A percentile compares a stretch with the other conserved stretches of the same genome.
Evolutionary conservation across 2,888 invertebrate species (phyloP).

Genomic region (Melinopterus prodromus): DNA sequence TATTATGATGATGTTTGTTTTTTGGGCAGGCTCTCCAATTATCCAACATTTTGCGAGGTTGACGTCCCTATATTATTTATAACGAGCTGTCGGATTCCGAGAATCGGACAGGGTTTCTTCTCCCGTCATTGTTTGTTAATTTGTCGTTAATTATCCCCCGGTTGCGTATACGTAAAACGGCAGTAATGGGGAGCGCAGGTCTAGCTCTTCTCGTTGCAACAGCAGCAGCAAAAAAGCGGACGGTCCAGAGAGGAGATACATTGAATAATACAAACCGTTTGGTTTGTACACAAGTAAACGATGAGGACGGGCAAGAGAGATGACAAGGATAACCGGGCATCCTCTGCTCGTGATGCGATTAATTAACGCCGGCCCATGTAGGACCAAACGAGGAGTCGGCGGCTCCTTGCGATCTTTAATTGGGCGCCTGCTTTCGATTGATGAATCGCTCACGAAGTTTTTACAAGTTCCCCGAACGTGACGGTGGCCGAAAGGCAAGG

Average conservation of each 20-base stretch:
- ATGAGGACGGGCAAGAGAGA: neutral
- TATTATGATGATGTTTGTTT: neutral
- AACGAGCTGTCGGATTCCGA: neutral
- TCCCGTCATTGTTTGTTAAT: neutral
- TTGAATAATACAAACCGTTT: neutral
- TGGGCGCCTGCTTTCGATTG: slow-evolving; percentile 4
- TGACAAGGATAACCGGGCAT: neutral
- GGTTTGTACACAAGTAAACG: neutral
- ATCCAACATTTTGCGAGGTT: neutral
- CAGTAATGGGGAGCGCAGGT: neutral
- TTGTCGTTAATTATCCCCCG: neutral
- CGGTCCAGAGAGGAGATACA: neutral
- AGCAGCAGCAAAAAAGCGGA: neutral
- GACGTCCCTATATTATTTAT: neutral
- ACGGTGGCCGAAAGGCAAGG: neutral
- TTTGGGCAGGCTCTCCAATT: neutral
- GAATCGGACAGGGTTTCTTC: neutral
- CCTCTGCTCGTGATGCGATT: neutral
- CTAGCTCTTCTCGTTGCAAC: neutral
- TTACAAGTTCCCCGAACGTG: neutral
- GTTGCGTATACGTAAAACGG: neutral
- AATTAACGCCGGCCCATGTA: neutral
- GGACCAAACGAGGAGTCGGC: neutral
- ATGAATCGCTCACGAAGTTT: neutral
- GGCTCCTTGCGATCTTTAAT: neutral